phyloP scores from a whole-genome alignment of 2,888 invertebrate species.

The Lampropteryx suffumata region DNA sequence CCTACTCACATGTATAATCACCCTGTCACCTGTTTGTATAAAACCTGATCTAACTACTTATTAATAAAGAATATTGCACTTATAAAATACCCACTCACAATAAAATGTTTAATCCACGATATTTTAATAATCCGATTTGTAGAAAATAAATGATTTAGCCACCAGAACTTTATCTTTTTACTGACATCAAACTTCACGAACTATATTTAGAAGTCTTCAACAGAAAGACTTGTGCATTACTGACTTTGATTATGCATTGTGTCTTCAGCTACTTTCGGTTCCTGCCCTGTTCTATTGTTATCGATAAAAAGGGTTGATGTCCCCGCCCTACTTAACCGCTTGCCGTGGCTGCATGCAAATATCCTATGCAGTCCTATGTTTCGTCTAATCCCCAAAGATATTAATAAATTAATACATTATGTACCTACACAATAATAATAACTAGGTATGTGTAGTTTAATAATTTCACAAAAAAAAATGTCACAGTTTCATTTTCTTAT shows the following conservation, averaged over 20 bases:
- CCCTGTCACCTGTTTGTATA: no score
- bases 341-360: no score
- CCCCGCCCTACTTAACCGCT: conserved; percentile 67
- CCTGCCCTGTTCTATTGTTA: conserved; percentile 61
- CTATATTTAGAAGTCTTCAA: conserved; percentile 49
- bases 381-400: no score
- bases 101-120: background rate
- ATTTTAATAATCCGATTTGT: conserved; percentile 23
- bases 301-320: conserved; percentile 54
- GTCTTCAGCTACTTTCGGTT: conserved; percentile 30
- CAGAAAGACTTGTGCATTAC: conserved; percentile 55
- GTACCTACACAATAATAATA: no score
- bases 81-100: background rate
- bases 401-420: no score
- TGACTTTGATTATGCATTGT: conserved; percentile 50
- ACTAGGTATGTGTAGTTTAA: no score
- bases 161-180: conserved; percentile 17
- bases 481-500: no score
- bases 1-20: background rate
- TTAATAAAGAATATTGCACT: no score
- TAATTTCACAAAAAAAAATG: no score
- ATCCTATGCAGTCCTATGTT: no score
- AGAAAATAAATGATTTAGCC: conserved; percentile 24
- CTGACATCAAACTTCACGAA: conserved; percentile 52
- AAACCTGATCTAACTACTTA: no score